Evolutionary conservation across 2,113 vertebrate genomes (phyloP).

Genomic region (Pampusana beccarii): DNA sequence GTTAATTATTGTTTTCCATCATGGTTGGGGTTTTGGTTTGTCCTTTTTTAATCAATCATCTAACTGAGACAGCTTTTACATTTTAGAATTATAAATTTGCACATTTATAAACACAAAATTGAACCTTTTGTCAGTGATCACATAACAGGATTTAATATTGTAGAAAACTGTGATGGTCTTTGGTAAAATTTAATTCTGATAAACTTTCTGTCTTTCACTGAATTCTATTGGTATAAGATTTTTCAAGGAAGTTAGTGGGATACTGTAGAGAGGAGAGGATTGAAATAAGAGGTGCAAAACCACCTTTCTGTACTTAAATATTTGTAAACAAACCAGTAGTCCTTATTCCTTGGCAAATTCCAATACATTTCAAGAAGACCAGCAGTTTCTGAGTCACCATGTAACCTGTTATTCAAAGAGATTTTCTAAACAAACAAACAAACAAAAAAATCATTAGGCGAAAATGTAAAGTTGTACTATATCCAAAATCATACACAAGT

Average conservation of each 20-base stretch:
- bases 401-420: not conserved
- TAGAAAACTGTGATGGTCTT: not conserved
- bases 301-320: not conserved
- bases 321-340: not conserved
- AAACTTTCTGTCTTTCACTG: not conserved
- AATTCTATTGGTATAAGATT: not conserved
- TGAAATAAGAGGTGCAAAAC: not conserved
- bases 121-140: not conserved
- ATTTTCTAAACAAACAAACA: not conserved
- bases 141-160: not conserved
- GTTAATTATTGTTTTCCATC: conserved; percentile 15
- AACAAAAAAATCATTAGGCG: not conserved
- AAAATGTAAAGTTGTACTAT: not conserved
- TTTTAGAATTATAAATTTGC: not conserved
- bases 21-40: not conserved
- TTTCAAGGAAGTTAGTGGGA: not conserved
- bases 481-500: not conserved
- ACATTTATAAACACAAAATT: not conserved
- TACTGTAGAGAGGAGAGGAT: not conserved
- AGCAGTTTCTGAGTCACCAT: not conserved
- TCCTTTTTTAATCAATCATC: not conserved
- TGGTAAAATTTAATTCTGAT: not conserved
- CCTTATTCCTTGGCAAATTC: not conserved
- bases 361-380: not conserved
- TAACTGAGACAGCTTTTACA: not conserved